Evolutionary conservation across 2,113 vertebrate genomes (phyloP).

Genomic region (Pipa parva): DNA sequence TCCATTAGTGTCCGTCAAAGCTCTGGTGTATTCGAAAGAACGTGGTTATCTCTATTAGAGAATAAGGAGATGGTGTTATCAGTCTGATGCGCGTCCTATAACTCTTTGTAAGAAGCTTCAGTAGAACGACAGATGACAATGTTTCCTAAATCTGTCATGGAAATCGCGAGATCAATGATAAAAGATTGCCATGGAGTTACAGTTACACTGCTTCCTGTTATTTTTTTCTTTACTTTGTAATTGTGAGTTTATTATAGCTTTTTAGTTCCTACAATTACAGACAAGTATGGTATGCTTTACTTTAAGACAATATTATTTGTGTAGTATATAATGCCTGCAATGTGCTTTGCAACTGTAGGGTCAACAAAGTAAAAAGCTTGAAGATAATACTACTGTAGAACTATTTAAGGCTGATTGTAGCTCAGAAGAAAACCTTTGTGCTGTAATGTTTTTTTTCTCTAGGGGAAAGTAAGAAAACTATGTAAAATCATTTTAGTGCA

Average conservation of each 20-base stretch:
- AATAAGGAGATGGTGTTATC: conserved; percentile 61
- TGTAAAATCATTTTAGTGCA: too few relatives aligned
- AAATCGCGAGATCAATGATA: conserved; percentile 39
- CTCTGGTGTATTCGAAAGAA: conserved; percentile 62
- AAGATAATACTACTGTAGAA: too few relatives aligned
- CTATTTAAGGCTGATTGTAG: too few relatives aligned
- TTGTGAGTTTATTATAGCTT: not conserved
- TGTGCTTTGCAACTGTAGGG: not conserved
- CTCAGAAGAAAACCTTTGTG: too few relatives aligned
- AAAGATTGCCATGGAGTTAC: conserved; percentile 22
- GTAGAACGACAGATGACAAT: conserved; percentile 50
- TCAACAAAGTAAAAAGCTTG: not conserved
- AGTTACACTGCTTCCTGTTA: conserved; percentile 25
- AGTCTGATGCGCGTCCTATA: conserved; percentile 53
- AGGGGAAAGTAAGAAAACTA: too few relatives aligned
- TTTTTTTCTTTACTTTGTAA: not conserved
- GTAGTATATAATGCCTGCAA: not conserved
- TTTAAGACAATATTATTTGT: not conserved
- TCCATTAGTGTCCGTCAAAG: conserved; percentile 78
- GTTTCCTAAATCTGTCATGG: conserved; percentile 41
- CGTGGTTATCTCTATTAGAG: conserved; percentile 64
- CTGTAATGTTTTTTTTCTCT: too few relatives aligned
- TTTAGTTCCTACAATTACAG: not conserved
- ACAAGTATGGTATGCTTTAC: not conserved
- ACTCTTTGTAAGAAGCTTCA: conserved; percentile 49